Conservation (phyloP, 2,888 invertebrate species). For the Lapara coniferarum region DNA sequence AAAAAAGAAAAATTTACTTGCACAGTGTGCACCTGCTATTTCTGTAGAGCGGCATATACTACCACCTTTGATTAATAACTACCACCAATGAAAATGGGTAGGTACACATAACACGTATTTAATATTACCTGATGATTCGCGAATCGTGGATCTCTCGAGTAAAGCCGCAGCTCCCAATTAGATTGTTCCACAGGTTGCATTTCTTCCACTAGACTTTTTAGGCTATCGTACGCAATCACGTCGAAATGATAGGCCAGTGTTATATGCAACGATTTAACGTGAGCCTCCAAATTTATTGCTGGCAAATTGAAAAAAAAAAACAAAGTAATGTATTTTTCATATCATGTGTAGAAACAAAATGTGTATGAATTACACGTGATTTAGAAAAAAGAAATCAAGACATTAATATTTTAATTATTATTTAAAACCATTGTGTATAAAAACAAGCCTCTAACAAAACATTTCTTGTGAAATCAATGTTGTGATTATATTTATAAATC, state of each 20-base stretch:
- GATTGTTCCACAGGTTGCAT: slow-evolving; percentile 86
- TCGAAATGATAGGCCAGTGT: slow-evolving; percentile 95
- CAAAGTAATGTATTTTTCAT: slow-evolving; percentile 8
- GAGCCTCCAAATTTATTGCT: slow-evolving; percentile 90
- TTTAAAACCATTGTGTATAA: too few species aligned
- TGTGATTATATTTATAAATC: too few species aligned
- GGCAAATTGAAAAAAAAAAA: slow-evolving; percentile 37
- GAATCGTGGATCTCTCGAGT: slow-evolving; percentile 92
- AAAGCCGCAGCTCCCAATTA: slow-evolving; percentile 93
- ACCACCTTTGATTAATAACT: too few species aligned
- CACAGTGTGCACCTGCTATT: too few species aligned
- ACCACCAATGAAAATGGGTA: too few species aligned
- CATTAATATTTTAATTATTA: too few species aligned
- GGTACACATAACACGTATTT: not conserved
- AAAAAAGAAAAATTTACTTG: too few species aligned
- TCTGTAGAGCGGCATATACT: too few species aligned
- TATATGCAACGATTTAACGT: slow-evolving; percentile 93
- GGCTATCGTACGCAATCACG: slow-evolving; percentile 86
- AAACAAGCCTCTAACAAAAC: too few species aligned
- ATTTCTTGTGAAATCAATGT: too few species aligned
- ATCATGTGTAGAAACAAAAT: not conserved
- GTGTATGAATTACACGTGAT: too few species aligned
- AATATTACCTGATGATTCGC: slow-evolving; percentile 82
- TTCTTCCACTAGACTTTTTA: slow-evolving; percentile 89
- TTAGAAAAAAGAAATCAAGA: too few species aligned